These are phyloP conservation scores for Catocala sponsa DNA, from an alignment of 2,888 invertebrate genomes.

Conservation along the genomic window DNA sequence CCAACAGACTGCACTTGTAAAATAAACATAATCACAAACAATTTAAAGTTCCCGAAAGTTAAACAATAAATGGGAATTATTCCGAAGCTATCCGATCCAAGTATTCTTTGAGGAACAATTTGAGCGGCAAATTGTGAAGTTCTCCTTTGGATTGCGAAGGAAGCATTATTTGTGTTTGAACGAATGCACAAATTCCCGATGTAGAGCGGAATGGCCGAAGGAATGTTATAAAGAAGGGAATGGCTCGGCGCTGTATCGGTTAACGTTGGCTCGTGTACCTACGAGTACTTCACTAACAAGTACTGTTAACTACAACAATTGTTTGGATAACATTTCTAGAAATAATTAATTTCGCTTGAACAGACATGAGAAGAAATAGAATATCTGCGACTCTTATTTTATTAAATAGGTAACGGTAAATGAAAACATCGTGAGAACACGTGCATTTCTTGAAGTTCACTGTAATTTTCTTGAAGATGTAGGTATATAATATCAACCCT, in stretches of 20 bases:
- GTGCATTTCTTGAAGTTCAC: too few relatives aligned
- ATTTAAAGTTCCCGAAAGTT: slow-evolving; percentile 28
- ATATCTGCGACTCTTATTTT: too few relatives aligned
- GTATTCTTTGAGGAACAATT: slow-evolving; percentile 47
- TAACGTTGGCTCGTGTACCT: slow-evolving; percentile 12
- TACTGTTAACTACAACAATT: neutral
- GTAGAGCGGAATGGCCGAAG: slow-evolving; percentile 47
- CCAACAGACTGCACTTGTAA: neutral
- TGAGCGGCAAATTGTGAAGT: slow-evolving; percentile 50
- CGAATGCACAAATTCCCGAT: slow-evolving; percentile 59
- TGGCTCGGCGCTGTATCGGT: slow-evolving; percentile 20
- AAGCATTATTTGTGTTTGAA: slow-evolving; percentile 55
- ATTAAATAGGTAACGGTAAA: too few relatives aligned
- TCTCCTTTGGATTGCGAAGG: slow-evolving; percentile 39
- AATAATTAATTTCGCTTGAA: too few relatives aligned
- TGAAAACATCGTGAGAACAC: too few relatives aligned
- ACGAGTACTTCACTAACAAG: slow-evolving; percentile 3
- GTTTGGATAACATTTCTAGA: neutral
- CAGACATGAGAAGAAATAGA: too few relatives aligned
- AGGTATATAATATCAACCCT: too few relatives aligned
- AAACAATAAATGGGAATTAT: slow-evolving; percentile 41
- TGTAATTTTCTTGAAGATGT: too few relatives aligned
- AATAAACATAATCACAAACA: slow-evolving; percentile 16
- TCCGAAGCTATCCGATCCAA: slow-evolving; percentile 35
- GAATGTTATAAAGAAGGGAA: slow-evolving; percentile 62